phyloP scores from a whole-genome alignment of 1,140 invertebrate species.

The Drosophila suzukii region DNA sequence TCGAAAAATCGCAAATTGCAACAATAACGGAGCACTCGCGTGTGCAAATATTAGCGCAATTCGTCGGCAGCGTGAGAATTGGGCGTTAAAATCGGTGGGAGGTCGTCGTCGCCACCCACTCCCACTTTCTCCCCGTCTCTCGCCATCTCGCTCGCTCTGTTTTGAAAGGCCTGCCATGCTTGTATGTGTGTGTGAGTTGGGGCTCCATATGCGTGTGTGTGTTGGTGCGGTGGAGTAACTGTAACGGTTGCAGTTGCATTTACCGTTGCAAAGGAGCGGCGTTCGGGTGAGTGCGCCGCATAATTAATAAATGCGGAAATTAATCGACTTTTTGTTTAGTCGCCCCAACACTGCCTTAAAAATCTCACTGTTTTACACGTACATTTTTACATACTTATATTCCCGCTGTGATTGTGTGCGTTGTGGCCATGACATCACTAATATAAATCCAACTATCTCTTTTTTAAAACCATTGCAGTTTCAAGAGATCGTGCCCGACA shows the following conservation, averaged over 20 bases:
- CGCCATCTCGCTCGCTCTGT: conserved; percentile 14
- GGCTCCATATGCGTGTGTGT: background rate
- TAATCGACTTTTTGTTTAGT: background rate
- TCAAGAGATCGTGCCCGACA: conserved; percentile 85
- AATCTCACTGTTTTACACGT: background rate
- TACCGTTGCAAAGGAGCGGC: conserved; percentile 22
- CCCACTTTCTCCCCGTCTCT: background rate
- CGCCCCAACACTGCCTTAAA: background rate
- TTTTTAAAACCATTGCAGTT: conserved; percentile 64
- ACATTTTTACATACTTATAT: conserved; percentile 16
- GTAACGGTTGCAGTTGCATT: conserved; percentile 28
- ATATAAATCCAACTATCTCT: conserved; percentile 13
- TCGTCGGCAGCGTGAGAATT: background rate
- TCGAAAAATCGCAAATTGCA: conserved; percentile 8
- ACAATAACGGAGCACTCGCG: background rate
- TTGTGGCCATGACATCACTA: conserved; percentile 64
- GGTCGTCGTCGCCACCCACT: conserved; percentile 6
- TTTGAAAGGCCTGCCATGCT: conserved; percentile 15
- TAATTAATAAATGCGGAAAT: conserved; percentile 20
- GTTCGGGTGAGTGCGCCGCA: conserved; percentile 34
- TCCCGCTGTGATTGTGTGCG: conserved; percentile 3
- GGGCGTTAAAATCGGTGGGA: conserved; percentile 5
- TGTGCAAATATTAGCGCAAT: conserved; percentile 10
- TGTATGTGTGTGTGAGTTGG: conserved; percentile 5
- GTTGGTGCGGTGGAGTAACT: conserved; percentile 13